These are phyloP conservation scores for Catajapyx aquilonaris DNA, from an alignment of 1,140 invertebrate species.

Conservation along the genomic window DNA sequence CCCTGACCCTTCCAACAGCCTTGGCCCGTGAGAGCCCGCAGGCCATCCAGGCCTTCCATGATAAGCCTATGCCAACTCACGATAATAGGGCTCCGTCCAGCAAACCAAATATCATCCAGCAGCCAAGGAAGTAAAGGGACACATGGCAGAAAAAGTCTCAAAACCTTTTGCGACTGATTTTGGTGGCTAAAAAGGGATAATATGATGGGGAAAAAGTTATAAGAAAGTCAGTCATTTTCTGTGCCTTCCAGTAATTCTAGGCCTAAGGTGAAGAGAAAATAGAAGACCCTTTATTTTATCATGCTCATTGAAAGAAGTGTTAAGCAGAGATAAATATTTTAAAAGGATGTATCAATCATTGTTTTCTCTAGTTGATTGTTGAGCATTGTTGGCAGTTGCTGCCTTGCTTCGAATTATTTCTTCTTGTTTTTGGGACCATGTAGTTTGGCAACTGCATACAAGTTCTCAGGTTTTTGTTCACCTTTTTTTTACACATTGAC, in stretches of 20 bases:
- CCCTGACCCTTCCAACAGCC: constrained; percentile 49
- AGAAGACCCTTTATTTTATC: background rate
- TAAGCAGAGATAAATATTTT: too few relatives aligned
- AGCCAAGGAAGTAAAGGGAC: constrained; percentile 48
- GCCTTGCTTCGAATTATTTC: too few relatives aligned
- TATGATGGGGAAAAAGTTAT: background rate
- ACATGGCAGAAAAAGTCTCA: background rate
- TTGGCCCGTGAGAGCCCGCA: constrained; percentile 56
- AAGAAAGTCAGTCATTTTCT: background rate
- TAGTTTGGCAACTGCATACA: too few relatives aligned
- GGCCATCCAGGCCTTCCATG: constrained; percentile 56
- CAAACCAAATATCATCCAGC: constrained; percentile 40
- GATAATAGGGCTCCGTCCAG: constrained; percentile 30
- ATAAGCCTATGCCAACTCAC: constrained; percentile 44
- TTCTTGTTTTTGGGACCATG: too few relatives aligned
- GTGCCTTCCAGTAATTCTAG: too few relatives aligned
- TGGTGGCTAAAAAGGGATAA: background rate
- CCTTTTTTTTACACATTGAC: too few relatives aligned
- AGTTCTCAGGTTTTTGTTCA: too few relatives aligned
- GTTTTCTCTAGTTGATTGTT: too few relatives aligned
- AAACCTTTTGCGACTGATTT: background rate
- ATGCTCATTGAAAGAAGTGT: background rate
- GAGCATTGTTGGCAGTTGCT: too few relatives aligned
- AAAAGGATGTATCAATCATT: too few relatives aligned
- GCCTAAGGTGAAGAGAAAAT: background rate